These are phyloP conservation scores for Lymantria monacha DNA, from an alignment of 2,888 invertebrate genomes.

Conservation along the genomic window DNA sequence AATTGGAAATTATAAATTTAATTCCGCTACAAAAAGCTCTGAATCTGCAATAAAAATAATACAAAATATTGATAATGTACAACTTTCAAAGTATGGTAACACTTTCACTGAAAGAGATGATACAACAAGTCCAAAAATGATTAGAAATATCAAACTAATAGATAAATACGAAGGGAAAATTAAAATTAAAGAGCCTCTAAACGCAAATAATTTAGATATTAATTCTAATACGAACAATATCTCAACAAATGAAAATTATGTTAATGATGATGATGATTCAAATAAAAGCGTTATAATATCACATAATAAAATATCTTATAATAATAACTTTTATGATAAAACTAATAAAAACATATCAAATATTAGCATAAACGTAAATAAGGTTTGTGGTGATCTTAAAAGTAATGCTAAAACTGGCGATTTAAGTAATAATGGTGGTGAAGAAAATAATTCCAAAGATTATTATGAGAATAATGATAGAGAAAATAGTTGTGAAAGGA, in stretches of 20 bases:
- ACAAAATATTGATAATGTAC: too few relatives aligned
- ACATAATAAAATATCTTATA: neutral
- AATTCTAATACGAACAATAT: neutral
- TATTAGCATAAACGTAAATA: too few relatives aligned
- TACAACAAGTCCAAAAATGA: slow-evolving; percentile 26
- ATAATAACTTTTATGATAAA: neutral
- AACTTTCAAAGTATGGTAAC: neutral
- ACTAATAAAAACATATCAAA: neutral
- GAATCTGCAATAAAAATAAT: too few relatives aligned
- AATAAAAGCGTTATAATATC: neutral
- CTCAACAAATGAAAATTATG: neutral
- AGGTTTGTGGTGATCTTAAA: too few relatives aligned
- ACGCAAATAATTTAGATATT: slow-evolving; percentile 18
- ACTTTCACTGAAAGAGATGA: neutral
- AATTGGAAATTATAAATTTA: too few relatives aligned
- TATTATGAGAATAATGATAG: neutral
- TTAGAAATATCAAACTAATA: slow-evolving; percentile 26
- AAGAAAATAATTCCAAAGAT: neutral
- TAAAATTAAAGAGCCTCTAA: slow-evolving; percentile 9
- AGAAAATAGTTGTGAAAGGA: neutral
- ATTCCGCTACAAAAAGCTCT: too few relatives aligned
- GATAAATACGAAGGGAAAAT: slow-evolving; percentile 32
- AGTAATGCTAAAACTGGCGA: too few relatives aligned
- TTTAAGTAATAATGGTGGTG: neutral
- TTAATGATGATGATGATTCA: neutral